These are phyloP conservation scores for Lordiphosa mommai DNA, from an alignment of 1,140 invertebrate species.

Conservation along the genomic window DNA sequence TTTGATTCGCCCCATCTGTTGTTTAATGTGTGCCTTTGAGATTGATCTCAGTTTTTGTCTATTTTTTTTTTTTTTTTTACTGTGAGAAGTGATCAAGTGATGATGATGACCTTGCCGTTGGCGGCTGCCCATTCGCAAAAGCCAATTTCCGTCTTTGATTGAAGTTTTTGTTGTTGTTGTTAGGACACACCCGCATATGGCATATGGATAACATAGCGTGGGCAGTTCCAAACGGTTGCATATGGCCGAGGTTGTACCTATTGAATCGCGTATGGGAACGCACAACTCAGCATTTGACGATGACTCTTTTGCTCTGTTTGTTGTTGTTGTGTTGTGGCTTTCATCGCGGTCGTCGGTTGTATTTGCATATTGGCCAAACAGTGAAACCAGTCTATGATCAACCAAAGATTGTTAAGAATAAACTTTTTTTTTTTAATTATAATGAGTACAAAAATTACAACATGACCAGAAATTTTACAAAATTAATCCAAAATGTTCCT, in stretches of 20 bases:
- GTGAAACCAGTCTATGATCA: not conserved
- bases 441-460: no score
- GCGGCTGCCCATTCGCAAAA: constrained; percentile 16
- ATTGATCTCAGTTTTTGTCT: constrained; percentile 13
- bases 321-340: not conserved
- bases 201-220: not conserved
- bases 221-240: not conserved
- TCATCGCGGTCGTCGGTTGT: constrained; percentile 1
- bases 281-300: not conserved
- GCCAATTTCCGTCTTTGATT: not conserved
- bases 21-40: constrained; percentile 37
- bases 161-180: not conserved
- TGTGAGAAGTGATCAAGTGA: constrained; percentile 17
- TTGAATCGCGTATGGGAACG: not conserved
- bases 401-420: no score
- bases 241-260: constrained; percentile 1
- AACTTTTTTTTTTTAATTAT: not conserved
- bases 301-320: constrained; percentile 1
- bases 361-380: constrained; percentile 10
- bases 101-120: constrained; percentile 15
- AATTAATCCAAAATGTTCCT: no score
- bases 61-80: constrained; percentile 18
- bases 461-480: no score
- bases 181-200: constrained; percentile 4
- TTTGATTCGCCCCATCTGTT: constrained; percentile 64